Evolutionary conservation across 2,113 vertebrate genomes (phyloP), one percentile per base, ranked within the genome.

Genomic region (Stegastes partitus): DNA sequence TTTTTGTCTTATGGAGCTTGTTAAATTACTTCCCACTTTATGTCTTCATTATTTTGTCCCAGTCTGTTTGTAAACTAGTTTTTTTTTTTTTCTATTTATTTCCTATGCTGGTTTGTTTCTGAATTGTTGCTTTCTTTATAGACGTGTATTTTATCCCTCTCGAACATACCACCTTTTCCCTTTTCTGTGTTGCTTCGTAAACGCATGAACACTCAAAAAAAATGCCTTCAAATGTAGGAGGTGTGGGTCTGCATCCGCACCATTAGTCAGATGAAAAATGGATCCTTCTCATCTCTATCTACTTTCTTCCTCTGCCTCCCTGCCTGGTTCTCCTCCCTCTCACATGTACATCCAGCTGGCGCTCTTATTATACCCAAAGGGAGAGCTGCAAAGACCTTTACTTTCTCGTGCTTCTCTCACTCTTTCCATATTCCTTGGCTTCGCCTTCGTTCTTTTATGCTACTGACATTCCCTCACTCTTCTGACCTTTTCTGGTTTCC

Each of bases 251-350:
- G 44, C 19, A 71, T 53, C 50, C 2, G 23, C 65, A 68, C 58
- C 34, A 56, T 74, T 77, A 76, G 44, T 79, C 53, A 62, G 70
- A 79, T 66, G 77, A 81, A 79, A 86, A 81, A 81, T 79, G 49
- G 73, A 73, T 77, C 64, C 37, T 61, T 77, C 56, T 79, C 71
- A 55, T 83, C 68, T 54, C 51, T 55, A 16, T 34, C 58, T 79
- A 18, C 78, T 70, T 79, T 74, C 54, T 49, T 78, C 72, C 59
- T 72, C 55, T 73, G 31, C 55, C 61, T 87, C 72, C 16, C 19
- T 54, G 19, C 56, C 65, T 47, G 69, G 25, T 72, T 45, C 77
- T 81, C 69, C 44, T 70, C 66, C 37, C 55, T 45, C 66, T 77
- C 53, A 69, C 54, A 62, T 49, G 42, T 22, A 3, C 4, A 18